Evolutionary conservation across 2,888 invertebrate species (phyloP).

Genomic region (Mythimna ferrago): DNA sequence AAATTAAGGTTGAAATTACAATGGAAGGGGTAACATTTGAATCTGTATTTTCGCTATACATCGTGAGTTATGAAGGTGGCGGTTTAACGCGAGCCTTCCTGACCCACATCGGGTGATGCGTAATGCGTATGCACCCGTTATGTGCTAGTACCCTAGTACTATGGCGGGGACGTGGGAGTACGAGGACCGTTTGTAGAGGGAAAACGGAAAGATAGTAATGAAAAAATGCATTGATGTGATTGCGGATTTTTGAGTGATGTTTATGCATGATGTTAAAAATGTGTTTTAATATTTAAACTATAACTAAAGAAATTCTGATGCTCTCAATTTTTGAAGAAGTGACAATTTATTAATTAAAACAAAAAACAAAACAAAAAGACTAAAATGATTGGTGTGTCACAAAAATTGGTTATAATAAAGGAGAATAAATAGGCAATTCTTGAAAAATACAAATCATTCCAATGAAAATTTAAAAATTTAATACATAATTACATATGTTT

Average conservation of each 20-base stretch:
- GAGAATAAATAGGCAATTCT: no score
- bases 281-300: background rate
- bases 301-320: no score
- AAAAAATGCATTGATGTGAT: background rate
- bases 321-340: no score
- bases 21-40: conserved; percentile 7
- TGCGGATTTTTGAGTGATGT: background rate
- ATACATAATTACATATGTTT: no score
- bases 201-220: background rate
- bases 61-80: conserved; percentile 65
- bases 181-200: conserved; percentile 6
- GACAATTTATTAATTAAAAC: background rate
- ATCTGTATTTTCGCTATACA: conserved; percentile 47
- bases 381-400: no score
- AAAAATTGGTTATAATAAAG: no score
- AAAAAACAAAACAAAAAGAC: background rate
- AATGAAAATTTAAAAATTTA: no score
- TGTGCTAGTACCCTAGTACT: conserved; percentile 60
- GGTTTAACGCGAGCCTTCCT: conserved; percentile 76
- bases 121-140: conserved; percentile 84
- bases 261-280: background rate
- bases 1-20: conserved; percentile 32
- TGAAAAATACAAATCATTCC: no score
- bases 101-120: conserved; percentile 86
- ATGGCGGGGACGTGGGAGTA: conserved; percentile 55